A percentile compares a stretch with the other conserved stretches of the same genome.
These are phyloP conservation scores for Megalopta genalis DNA, from an alignment of 1,140 invertebrate genomes.

Conservation along the genomic window DNA sequence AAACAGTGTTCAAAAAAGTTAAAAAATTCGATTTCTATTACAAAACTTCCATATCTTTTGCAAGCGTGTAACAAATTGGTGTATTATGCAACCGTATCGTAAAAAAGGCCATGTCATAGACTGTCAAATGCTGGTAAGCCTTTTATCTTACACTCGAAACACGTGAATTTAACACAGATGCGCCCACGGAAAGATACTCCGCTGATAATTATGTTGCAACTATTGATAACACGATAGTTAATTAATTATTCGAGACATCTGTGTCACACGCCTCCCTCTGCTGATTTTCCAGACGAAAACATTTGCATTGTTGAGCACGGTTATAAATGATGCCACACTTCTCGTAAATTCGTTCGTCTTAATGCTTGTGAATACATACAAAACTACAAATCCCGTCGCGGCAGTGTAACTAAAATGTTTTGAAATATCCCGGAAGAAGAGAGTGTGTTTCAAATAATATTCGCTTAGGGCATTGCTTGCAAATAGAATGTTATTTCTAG, in stretches of 20 bases:
- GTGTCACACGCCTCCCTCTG: neutral
- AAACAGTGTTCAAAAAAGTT: too few relatives aligned
- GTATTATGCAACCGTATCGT: too few relatives aligned
- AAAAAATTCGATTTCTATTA: too few relatives aligned
- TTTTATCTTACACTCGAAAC: neutral
- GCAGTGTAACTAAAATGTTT: too few relatives aligned
- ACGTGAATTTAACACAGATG: neutral
- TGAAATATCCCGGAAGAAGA: too few relatives aligned
- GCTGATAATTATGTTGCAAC: neutral
- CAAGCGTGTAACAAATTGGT: too few relatives aligned
- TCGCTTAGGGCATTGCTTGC: too few relatives aligned
- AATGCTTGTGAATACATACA: neutral
- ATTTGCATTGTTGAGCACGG: conserved; percentile 5
- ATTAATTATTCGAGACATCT: conserved; percentile 1
- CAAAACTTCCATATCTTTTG: too few relatives aligned
- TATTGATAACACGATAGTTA: neutral
- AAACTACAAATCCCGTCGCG: too few relatives aligned
- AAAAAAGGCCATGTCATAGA: neutral
- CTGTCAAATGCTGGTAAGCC: neutral
- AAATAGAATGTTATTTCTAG: too few relatives aligned
- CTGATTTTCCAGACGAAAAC: conserved; percentile 1
- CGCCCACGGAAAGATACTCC: neutral
- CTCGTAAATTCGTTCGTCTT: neutral
- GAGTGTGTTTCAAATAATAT: too few relatives aligned
- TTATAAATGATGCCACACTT: neutral